Base-by-base conservation (phyloP, 2,797 vertebrate genomes). In the Kryptopterus vitreolus region DNA sequence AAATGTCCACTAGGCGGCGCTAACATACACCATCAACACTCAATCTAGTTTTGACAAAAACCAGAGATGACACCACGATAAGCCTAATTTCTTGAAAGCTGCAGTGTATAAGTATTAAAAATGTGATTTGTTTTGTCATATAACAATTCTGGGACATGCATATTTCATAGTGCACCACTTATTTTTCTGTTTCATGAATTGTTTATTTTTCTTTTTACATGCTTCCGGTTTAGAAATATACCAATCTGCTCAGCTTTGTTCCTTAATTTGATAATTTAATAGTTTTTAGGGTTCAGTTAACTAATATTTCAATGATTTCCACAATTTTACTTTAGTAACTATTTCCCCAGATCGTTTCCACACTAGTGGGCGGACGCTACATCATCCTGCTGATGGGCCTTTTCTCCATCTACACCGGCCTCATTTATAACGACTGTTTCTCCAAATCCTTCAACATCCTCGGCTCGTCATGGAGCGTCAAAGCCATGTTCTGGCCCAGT, bases 391-490 rank as follows among this genome's bases (percentile, higher is more conserved):
- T 90, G 38, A 89, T 89, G 88, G 87, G 85, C 11, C 22, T 88
- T 52, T 90, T 87, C 81, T 89, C 87, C 12, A 83, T 90, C 33
- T 89, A 89, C 77, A 89, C 88, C 33, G 89, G 88, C n/a, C 82
- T 90, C 52, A 87, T 90, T 75, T 90, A 90, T 76, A 90, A 90
- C 15, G 88, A 89, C 82, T 90, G 88, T 81, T 89, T 89, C 83
- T 90, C 88, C 52, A 89, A 89, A 82, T 83, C 88, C 31, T 81
- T 90, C 71, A 87, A 87, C 70, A 26, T 89, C 22, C 87, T 88
- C 33, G 82, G 84, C 11, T 90, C 88, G 1, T 84, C 88, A 61
- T 89, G 89, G 87, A 83, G 70, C 10, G 85, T 89, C 61, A 80
- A 22, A 31, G 76, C 85, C 68, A 89, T 88, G 88, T 87, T 89